Evolutionary conservation across 1,140 invertebrate species (phyloP).

Genomic region (Temnothorax curvispinosus): DNA sequence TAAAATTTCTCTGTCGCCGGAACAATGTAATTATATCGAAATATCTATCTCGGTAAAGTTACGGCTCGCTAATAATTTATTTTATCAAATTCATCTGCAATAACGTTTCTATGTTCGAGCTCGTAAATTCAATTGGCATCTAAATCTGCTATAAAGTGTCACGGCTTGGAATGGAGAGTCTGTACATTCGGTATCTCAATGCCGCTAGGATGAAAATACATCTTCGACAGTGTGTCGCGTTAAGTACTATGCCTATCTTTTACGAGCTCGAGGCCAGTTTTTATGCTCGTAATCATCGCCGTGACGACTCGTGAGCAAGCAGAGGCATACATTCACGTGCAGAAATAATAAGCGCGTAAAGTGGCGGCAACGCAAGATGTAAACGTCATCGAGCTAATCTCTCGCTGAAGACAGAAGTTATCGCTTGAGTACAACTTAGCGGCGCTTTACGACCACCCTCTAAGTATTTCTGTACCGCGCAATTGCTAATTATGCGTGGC

Average conservation of each 20-base stretch:
- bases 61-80: not conserved
- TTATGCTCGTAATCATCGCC: not conserved
- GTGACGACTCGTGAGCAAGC: not conserved
- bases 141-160: slow-evolving; percentile 9
- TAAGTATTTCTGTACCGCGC: not conserved
- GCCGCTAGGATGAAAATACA: not conserved
- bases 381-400: slow-evolving; percentile 33
- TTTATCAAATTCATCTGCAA: not conserved
- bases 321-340: not conserved
- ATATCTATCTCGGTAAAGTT: not conserved
- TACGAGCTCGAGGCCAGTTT: not conserved
- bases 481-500: slow-evolving; percentile 37
- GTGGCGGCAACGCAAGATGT: slow-evolving; percentile 7
- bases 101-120: not conserved
- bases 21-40: not conserved
- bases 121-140: slow-evolving; percentile 2
- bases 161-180: not conserved
- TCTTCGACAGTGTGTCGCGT: slow-evolving; percentile 1
- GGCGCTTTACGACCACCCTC: slow-evolving; percentile 41
- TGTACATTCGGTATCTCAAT: slow-evolving; percentile 7
- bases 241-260: not conserved
- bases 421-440: not conserved
- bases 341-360: slow-evolving; percentile 38
- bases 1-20: slow-evolving; percentile 9
- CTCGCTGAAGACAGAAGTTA: slow-evolving; percentile 21